Base-by-base conservation (phyloP, 2,888 invertebrate genomes). In the Anthrax anthrax region DNA sequence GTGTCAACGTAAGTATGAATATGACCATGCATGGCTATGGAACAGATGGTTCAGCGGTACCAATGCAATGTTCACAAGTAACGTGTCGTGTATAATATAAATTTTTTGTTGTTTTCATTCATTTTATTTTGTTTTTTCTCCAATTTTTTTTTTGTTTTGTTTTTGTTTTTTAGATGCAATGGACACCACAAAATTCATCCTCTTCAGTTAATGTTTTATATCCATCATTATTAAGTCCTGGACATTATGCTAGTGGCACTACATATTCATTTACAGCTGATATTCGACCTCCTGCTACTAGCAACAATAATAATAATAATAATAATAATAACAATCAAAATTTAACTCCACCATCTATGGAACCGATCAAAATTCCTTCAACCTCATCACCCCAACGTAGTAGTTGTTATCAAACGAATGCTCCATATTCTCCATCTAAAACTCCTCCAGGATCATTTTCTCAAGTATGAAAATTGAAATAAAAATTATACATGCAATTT, bases 1-100 rank as follows among this genome's bases (percentile, higher is more conserved):
- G 89, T 60, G 92, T 95, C 54, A 95, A 95, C 62, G 91, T 95
- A 39, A 67, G 63, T 56, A 95, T 95, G 94, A 94, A 92, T 66
- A 95, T 95, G 94, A 94, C 94, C 47, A 92, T 94, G 84, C 90
- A 90, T 54, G 81, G 81, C 2, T 81, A 81, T 56, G 53, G 53
- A 43, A 60, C 69, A 58, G 55, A 70, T 60, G 62, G 43, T 60
- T 58, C 5, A 55, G 38, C 61, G 32, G 60, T 67, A 51, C 65
- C 68, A 37, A 63, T 68, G 67, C 61, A 67, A 64, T 83, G 82
- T 59, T 80, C 83, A 9, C 83, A 82, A 74, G 81, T 81, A 62
- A n/a, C n/a, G n/a, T n/a, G n/a, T n/a, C n/a, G n/a, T n/a, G n/a
- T n/a, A n/a, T n/a, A n/a, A n/a, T n/a, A n/a, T n/a, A n/a, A 46